Evolutionary conservation across 2,113 vertebrate genomes (phyloP), one percentile per base, ranked within the genome.

Genomic region (Peucedramus taeniatus): DNA sequence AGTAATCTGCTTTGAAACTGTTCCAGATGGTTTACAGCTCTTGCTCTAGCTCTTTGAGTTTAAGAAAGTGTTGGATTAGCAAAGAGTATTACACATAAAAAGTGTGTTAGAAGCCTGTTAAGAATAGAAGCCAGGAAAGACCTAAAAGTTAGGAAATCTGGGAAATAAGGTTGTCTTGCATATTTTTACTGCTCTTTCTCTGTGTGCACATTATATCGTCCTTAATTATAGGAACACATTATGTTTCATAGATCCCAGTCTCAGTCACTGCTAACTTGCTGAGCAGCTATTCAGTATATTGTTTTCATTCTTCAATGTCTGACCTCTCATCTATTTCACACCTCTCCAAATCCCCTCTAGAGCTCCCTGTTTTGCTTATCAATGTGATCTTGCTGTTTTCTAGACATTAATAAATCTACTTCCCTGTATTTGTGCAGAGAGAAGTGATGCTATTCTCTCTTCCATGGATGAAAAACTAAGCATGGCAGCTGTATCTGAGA

Each of bases 171-270:
- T 89, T 78, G 44, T 84, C 80, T 81, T 78, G 47, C 24, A n/a
- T 85, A 79, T 89, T 87, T 93, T 94, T 92, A 45, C 20, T 83
- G 30, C 20, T 86, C 40, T 90, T 96, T 39, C 70, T 90, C 50
- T 95, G 30, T 93, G 50, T 86, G 39, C 64, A 83, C 19, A 47
- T 89, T 86, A n/a, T 42, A 65, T 22, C 30, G n/a, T 31, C n/a
- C 76, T 83, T 89, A 93, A 89, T 86, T 89, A 81, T 47, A 66
- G 33, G 71, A 86, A 81, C 66, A 83, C 24, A 50, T 49, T 80
- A 72, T 80, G 47, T 66, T 95, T 92, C 35, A 8, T 63, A 83
- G 27, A 89, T 66, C 42, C 53, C 18, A 47, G 11, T 60, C 65
- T 83, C 69, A 74, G 26, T 69, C 50, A n/a, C 49, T 79, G 70